Base-by-base conservation (phyloP, 2,797 vertebrate species). In the Amazona finschi region DNA sequence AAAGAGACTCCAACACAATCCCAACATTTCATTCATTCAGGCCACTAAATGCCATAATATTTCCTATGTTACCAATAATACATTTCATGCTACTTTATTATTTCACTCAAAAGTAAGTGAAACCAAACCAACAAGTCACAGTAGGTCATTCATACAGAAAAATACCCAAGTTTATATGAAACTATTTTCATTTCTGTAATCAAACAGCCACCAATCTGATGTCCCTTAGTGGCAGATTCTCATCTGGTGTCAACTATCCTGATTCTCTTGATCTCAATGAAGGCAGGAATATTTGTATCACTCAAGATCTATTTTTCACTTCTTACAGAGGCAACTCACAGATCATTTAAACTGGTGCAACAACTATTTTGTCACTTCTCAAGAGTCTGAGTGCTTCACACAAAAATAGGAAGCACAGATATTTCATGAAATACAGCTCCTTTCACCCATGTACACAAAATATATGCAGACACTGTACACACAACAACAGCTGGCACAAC, bases 351-450 rank as follows among this genome's bases (percentile, higher is more conserved):
- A 66, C 12, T 12, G 4, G 7, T 12, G 20, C 52, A 71, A 22
- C 33, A 58, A n/a, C 7, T 28, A 4, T 27, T 78, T 1, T 75
- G 12, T 25, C 5, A 44, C 8, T 78, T 69, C 50, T 31, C 2
- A 84, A 27, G 8, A 12, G 8, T 15, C 8, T 10, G 12, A 67
- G 57, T 43, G 33, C 31, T 33, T 17, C 24, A 25, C 0, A 49
- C 22, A 55, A 44, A 50, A 73, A 9, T 1, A 52, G 27, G 28
- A 60, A 33, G 16, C 2, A 18, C 4, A 1, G 8, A 8, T 5
- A 6, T 43, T 3, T 33, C 11, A 30, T 9, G 5, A 64, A 77
- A 50, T 36, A n/a, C 0, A 0, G 6, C 30, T 58, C 20, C 76
- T 83, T 13, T 47, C n/a, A n/a, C 9, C 11, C 3, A 1, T 15